Evolutionary conservation across 2,888 invertebrate genomes (phyloP).

Genomic region (Andrena praecox): DNA sequence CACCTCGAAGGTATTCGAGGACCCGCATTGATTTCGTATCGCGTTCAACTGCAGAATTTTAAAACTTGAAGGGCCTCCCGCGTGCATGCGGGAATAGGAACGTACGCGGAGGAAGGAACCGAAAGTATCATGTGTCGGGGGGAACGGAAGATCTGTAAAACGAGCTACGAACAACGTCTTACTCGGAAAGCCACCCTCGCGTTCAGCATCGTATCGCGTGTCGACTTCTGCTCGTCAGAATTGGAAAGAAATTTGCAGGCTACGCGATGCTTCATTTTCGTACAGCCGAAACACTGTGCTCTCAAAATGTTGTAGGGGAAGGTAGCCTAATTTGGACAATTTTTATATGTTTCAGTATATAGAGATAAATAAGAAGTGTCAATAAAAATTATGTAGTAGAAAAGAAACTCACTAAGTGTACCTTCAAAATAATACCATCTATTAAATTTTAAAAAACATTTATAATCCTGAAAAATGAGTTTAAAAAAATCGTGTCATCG

Average conservation of each 20-base stretch:
- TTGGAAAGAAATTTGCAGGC: not conserved
- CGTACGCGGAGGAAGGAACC: slow-evolving; percentile 32
- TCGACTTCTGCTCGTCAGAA: slow-evolving; percentile 20
- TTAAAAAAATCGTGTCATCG: too few relatives aligned
- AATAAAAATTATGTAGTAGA: too few relatives aligned
- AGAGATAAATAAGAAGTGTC: too few relatives aligned
- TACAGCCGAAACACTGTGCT: too few relatives aligned
- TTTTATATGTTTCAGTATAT: too few relatives aligned
- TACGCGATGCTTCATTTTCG: not conserved
- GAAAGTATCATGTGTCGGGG: slow-evolving; percentile 71
- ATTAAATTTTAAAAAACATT: too few relatives aligned
- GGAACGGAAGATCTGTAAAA: slow-evolving; percentile 65
- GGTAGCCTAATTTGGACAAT: too few relatives aligned
- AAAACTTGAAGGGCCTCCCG: slow-evolving; percentile 76
- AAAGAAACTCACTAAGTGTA: too few relatives aligned
- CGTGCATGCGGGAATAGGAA: slow-evolving; percentile 32
- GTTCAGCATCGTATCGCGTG: slow-evolving; percentile 38
- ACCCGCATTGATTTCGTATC: slow-evolving; percentile 79
- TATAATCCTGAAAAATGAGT: too few relatives aligned
- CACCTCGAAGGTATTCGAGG: slow-evolving; percentile 53
- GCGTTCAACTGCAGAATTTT: slow-evolving; percentile 74
- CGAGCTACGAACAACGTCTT: slow-evolving; percentile 57
- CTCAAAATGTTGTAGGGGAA: too few relatives aligned
- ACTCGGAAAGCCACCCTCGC: slow-evolving; percentile 39
- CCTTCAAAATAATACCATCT: too few relatives aligned